Evolutionary conservation across 2,797 vertebrate species (phyloP).

Genomic region (Apogon hyalosoma): DNA sequence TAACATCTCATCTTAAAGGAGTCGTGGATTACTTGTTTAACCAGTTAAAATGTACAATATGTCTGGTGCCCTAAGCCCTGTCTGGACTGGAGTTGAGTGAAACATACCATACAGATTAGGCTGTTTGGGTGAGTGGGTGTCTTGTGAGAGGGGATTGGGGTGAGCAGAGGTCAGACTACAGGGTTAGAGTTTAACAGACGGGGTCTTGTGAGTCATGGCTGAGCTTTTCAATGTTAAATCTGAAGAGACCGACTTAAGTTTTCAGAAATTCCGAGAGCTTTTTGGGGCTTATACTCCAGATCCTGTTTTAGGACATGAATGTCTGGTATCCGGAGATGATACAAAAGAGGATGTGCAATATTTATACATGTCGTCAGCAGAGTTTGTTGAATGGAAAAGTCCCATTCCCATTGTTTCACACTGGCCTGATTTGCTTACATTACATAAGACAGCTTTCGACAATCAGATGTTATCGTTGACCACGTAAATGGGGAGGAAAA

Average conservation of each 20-base stretch:
- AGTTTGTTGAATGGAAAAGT: constrained; percentile 33
- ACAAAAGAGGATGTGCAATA: constrained; percentile 33
- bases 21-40: too few relatives aligned
- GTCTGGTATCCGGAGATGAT: neutral
- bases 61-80: neutral
- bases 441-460: constrained; percentile 52
- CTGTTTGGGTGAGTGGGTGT: constrained; percentile 48
- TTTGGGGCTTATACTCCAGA: neutral
- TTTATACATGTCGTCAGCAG: constrained; percentile 19
- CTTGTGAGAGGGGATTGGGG: constrained; percentile 20
- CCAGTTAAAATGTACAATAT: neutral
- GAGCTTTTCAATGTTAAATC: neutral
- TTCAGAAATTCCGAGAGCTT: constrained; percentile 2
- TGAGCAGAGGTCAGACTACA: constrained; percentile 43
- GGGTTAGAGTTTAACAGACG: constrained; percentile 38
- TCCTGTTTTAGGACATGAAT: constrained; percentile 1
- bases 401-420: constrained; percentile 5
- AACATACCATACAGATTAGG: constrained; percentile 50
- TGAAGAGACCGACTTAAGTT: neutral
- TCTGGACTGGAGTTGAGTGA: constrained; percentile 12
- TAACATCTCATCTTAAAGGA: too few relatives aligned
- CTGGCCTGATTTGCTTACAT: constrained; percentile 19
- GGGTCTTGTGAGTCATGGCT: constrained; percentile 6
- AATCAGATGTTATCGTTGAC: constrained; percentile 39
- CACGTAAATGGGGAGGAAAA: constrained; percentile 10